Percentiles rank a stretch among this genome's conserved stretches.
These are phyloP conservation scores for Andricus curvator DNA, from an alignment of 2,888 invertebrate genomes.

Conservation along the genomic window DNA sequence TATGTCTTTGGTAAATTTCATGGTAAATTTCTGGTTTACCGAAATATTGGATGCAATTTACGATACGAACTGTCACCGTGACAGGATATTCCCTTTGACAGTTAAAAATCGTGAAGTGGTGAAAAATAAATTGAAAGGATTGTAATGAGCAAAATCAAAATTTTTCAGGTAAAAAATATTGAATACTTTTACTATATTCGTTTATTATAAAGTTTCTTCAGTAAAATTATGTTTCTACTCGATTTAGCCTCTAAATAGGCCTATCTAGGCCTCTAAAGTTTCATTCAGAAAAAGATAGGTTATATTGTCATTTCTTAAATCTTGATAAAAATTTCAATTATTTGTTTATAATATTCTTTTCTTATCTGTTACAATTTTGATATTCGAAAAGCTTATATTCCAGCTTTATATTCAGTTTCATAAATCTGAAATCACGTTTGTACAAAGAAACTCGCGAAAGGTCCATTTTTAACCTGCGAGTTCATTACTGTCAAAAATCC, in stretches of 20 bases:
- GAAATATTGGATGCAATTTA: too few relatives aligned
- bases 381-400: not conserved
- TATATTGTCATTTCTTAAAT: not conserved
- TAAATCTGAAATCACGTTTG: not conserved
- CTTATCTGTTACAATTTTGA: not conserved
- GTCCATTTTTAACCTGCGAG: not conserved
- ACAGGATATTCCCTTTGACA: slow-evolving; percentile 7
- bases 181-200: not conserved
- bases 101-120: slow-evolving; percentile 1
- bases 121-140: slow-evolving; percentile 15
- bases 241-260: not conserved
- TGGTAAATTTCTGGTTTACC: not conserved
- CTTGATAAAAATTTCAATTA: not conserved
- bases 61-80: too few relatives aligned
- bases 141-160: not conserved
- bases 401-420: not conserved
- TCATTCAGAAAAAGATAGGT: not conserved
- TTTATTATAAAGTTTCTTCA: slow-evolving; percentile 1
- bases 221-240: not conserved
- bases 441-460: not conserved
- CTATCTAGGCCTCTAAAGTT: not conserved
- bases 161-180: not conserved
- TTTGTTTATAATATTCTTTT: not conserved
- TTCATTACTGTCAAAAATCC: not conserved
- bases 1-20: not conserved